These are phyloP conservation scores for Marcusenius ussheri DNA, from an alignment of 2,113 vertebrate species.

Conservation along the genomic window DNA sequence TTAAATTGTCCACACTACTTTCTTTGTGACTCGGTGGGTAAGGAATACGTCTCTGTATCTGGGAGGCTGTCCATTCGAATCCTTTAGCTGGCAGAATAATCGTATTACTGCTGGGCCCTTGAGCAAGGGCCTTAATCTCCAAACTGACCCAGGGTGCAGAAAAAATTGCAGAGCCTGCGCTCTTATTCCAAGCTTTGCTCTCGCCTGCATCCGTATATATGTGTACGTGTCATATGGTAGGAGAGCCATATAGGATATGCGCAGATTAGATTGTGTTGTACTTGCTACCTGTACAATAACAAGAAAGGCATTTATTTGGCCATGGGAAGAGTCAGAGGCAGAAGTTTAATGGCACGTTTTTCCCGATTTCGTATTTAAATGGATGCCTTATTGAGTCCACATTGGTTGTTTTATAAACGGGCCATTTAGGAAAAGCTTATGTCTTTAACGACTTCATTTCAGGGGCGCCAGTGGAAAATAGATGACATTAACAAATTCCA, in stretches of 20 bases:
- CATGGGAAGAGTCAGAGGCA: neutral
- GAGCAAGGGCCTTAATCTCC: neutral
- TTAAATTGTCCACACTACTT: neutral
- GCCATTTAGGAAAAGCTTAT: conserved; percentile 48
- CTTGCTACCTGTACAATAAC: neutral
- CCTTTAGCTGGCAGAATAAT: neutral
- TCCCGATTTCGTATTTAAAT: neutral
- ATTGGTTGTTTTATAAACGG: conserved; percentile 49
- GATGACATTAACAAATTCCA: conserved; percentile 46
- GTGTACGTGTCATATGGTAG: neutral
- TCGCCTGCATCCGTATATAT: neutral
- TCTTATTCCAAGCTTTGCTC: neutral
- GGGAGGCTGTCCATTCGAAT: neutral
- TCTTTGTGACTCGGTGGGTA: neutral
- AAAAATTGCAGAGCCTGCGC: neutral
- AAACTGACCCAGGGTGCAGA: neutral
- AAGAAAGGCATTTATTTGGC: neutral
- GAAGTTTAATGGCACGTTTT: neutral
- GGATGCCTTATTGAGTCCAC: conserved; percentile 24
- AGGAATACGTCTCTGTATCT: neutral
- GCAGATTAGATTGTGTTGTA: neutral
- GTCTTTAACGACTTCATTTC: conserved; percentile 49
- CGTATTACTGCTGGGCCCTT: neutral
- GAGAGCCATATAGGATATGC: neutral
- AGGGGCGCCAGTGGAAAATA: conserved; percentile 36